Percentiles rank a stretch among this genome's conserved stretches.
Evolutionary conservation across 2,888 invertebrate species (phyloP).

Genomic region (Macropis europaea): DNA sequence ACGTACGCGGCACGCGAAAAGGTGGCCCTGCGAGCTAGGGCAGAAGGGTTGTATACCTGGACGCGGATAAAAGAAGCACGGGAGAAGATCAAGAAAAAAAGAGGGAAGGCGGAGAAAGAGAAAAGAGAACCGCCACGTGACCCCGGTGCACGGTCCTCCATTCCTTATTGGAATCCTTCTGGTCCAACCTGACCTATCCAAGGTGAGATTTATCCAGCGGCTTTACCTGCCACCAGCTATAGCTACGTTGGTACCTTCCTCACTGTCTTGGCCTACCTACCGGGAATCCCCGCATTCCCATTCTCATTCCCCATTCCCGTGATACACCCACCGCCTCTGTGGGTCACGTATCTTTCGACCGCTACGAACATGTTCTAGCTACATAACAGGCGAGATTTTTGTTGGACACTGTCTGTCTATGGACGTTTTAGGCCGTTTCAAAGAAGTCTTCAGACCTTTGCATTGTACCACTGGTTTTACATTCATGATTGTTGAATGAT

Average conservation of each 20-base stretch:
- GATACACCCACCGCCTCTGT: slow-evolving; percentile 31
- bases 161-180: slow-evolving; percentile 71
- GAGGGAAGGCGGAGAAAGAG: slow-evolving; percentile 35
- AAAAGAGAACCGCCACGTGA: slow-evolving; percentile 65
- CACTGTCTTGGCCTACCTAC: slow-evolving; percentile 51
- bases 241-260: slow-evolving; percentile 48
- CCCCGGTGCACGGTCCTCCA: slow-evolving; percentile 63
- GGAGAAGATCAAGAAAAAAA: slow-evolving; percentile 22
- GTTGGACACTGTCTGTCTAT: background rate
- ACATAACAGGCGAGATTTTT: slow-evolving; percentile 61
- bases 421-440: background rate
- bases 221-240: slow-evolving; percentile 71
- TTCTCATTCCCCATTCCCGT: slow-evolving; percentile 58
- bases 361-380: slow-evolving; percentile 33
- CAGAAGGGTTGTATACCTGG: slow-evolving; percentile 60
- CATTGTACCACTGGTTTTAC: slow-evolving; percentile 30
- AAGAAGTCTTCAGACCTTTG: background rate
- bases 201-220: slow-evolving; percentile 74
- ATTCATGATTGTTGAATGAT: no score
- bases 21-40: slow-evolving; percentile 42
- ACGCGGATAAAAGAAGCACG: slow-evolving; percentile 42
- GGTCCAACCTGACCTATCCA: slow-evolving; percentile 75
- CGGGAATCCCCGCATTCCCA: slow-evolving; percentile 57
- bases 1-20: slow-evolving; percentile 37
- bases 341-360: slow-evolving; percentile 56